Evolutionary conservation across 2,113 vertebrate genomes (phyloP), one percentile per base, ranked within the genome.

Genomic region (Oenanthe melanoleuca): DNA sequence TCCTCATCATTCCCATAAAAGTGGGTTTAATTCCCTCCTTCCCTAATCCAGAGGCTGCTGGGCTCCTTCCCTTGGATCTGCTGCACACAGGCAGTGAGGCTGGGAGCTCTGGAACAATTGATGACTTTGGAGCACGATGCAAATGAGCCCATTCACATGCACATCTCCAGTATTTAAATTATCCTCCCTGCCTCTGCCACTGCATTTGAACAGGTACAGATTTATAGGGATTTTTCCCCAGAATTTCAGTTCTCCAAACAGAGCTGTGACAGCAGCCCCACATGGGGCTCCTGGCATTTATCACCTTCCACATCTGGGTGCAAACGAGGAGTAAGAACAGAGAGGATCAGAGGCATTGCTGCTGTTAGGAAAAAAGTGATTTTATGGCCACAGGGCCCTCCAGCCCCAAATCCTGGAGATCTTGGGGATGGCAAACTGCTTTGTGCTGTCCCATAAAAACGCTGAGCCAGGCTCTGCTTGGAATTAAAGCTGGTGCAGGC

Each of bases 381-480:
- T 86, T 61, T 16, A 14, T 29, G 14, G 18, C 20, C 28, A 11
- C 11, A 5, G n/a, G 26, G 64, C 4, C 10, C 29, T 45, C 19
- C 49, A 64, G 14, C 25, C 37, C 56, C 31, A 66, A 55, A 77
- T 6, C 26, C 65, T 25, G 5, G 19, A 14, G 50, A 34, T 37
- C 6, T 3, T 0, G 18, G 14, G 24, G 20, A 6, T 50, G 33
- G 21, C 45, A 42, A 12, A 7, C 3, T 2, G 45, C 18, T 89
- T 59, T 20, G 0, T 6, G 1, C 3, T 25, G 49, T 6, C n/a
- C 47, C 67, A 55, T 16, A 7, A 0, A 3, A 3, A 1, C 0
- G 4, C 31, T 49, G 60, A 37, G 28, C 16, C 52, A 50, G 25
- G 11, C 42, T 34, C 34, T 4, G 1, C 17, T 18, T 29, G 12